A percentile compares a stretch with the other conserved stretches of the same genome.
These are phyloP conservation scores for Rhinichthys klamathensis DNA, from an alignment of 2,113 vertebrate species.

Conservation along the genomic window DNA sequence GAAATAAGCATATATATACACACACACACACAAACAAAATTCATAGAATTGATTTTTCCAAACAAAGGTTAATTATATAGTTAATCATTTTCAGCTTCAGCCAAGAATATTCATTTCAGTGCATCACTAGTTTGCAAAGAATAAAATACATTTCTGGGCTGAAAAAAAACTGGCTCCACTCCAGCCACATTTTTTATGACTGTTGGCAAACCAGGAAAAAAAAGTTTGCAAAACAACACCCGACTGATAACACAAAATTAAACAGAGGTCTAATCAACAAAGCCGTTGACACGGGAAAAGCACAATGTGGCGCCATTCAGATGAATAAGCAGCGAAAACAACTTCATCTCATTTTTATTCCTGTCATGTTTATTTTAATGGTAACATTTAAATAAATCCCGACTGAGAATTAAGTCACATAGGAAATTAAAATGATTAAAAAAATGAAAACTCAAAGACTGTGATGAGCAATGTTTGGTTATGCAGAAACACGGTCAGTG, in stretches of 20 bases:
- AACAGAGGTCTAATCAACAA: neutral
- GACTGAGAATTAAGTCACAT: neutral
- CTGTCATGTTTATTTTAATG: neutral
- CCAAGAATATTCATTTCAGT: neutral
- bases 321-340: neutral
- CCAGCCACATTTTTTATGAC: neutral
- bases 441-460: neutral
- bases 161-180: neutral
- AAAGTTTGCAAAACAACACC: neutral
- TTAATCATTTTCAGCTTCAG: neutral
- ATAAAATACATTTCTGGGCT: neutral
- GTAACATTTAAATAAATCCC: neutral
- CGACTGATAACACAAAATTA: neutral
- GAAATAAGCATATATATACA: neutral
- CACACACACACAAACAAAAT: neutral
- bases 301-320: neutral
- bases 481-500: neutral
- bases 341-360: neutral
- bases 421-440: neutral
- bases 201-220: neutral
- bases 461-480: neutral
- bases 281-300: neutral
- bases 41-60: neutral
- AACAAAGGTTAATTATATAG: neutral
- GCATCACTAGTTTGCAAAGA: neutral